phyloP scores from a whole-genome alignment of 2,797 vertebrate genomes.

The Siniperca scherzeri region DNA sequence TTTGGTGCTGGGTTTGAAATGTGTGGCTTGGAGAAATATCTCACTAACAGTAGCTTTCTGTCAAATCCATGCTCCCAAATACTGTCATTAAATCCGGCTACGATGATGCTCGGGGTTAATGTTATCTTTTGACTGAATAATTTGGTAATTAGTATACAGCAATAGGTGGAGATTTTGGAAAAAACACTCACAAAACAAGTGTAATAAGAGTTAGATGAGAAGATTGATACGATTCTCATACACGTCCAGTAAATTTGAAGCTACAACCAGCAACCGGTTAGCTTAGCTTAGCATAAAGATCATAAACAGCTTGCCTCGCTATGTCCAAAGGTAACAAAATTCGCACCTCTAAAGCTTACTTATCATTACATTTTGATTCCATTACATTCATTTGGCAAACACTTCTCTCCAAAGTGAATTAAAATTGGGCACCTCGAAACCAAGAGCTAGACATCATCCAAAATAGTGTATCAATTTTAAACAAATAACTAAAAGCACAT shows the following conservation, averaged over 20 bases:
- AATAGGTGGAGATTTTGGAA: background rate
- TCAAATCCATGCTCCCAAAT: slow-evolving; percentile 2
- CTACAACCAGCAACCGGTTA: background rate
- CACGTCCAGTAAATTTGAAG: background rate
- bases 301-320: too few species aligned
- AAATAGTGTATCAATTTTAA: background rate
- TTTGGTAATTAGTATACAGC: background rate
- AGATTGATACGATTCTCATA: background rate
- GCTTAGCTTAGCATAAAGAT: background rate
- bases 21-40: background rate
- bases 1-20: slow-evolving; percentile 11
- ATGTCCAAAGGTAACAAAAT: background rate
- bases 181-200: background rate
- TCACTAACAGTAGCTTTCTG: background rate
- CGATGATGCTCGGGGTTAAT: background rate
- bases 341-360: background rate
- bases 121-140: background rate
- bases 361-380: background rate
- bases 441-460: background rate
- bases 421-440: background rate
- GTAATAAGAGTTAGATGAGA: background rate
- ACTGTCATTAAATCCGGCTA: background rate
- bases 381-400: background rate
- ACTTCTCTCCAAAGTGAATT: background rate
- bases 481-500: too few species aligned